Evolutionary conservation across 2,888 invertebrate species (phyloP).

Genomic region (Baccha elongata): DNA sequence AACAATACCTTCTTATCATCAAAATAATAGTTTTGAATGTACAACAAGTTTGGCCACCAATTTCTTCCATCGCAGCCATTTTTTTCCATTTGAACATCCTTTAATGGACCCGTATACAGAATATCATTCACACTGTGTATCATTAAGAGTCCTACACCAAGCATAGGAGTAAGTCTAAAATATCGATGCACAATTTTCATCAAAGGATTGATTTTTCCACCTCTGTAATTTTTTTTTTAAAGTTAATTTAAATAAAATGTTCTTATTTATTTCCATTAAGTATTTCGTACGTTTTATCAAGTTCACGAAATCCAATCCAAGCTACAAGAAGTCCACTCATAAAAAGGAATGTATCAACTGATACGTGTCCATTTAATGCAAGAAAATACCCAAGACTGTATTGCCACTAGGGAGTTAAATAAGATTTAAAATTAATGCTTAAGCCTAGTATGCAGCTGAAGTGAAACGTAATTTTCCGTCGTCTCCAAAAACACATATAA

Average conservation of each 20-base stretch:
- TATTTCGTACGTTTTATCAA: slow-evolving; percentile 52
- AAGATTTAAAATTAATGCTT: too few species aligned
- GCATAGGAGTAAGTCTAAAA: slow-evolving; percentile 83
- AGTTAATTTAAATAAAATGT: not conserved
- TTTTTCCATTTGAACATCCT: not conserved
- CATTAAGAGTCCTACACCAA: slow-evolving; percentile 82
- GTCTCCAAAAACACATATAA: too few species aligned
- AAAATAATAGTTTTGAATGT: slow-evolving; percentile 81
- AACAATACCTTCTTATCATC: slow-evolving; percentile 10
- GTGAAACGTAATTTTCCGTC: too few species aligned
- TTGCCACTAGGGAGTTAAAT: slow-evolving; percentile 52
- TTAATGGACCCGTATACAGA: slow-evolving; percentile 82
- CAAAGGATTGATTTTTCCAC: slow-evolving; percentile 75
- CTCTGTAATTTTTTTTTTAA: slow-evolving; percentile 37
- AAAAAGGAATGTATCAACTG: slow-evolving; percentile 85
- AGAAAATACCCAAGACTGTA: slow-evolving; percentile 49
- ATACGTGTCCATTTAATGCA: slow-evolving; percentile 80
- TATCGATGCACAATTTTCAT: slow-evolving; percentile 76
- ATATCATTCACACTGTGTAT: slow-evolving; percentile 82
- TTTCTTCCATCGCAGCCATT: slow-evolving; percentile 76
- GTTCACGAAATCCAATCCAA: slow-evolving; percentile 62
- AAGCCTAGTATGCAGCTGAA: too few species aligned
- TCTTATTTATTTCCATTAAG: not conserved
- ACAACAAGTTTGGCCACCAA: slow-evolving; percentile 82
- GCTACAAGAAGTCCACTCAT: slow-evolving; percentile 84